Evolutionary conservation across 2,113 vertebrate genomes (phyloP), one percentile per base, ranked within the genome.

Genomic region (Muntiacus reevesi): DNA sequence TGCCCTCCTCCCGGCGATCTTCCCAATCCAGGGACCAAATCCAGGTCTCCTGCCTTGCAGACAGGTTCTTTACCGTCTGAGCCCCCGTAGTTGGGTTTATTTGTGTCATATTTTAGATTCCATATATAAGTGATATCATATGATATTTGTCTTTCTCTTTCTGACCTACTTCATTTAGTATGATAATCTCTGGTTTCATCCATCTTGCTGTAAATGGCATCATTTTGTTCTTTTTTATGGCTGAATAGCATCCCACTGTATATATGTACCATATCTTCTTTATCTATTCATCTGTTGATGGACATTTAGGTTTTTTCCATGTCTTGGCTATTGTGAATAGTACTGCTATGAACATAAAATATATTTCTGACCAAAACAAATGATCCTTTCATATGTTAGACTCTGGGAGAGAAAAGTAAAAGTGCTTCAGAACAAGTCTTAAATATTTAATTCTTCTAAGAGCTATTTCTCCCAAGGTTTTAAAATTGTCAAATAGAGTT

Each of bases 351-450:
- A 81, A 50, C 28, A 19, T 33, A 50, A 79, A 93, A 7, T n/a
- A n/a, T 87, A 78, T 97, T 97, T 98, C 50, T 45, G 54, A 96
- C 40, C 0, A 91, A 95, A 96, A 81, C 13, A 94, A 83, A 47
- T 27, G 52, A 96, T 57, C 54, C 96, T 94, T 55, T 50, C 92
- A 97, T 87, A 84, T 96, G 79, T 94, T 97, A 96, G 97, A 98
- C 92, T 90, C 97, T 85, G 94, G 95, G 96, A 98, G 97, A 97
- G 84, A 89, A 91, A 60, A 95, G 67, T 96, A 95, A 91, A 67
- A 86, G 16, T 1, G 23, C 81, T 95, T 94, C 0, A 91, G 92
- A 94, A 93, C 89, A 94, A 30, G 19, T 96, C 95, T 98, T 96
- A 92, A 96, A 92, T 97, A 96, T 64, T 89, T 0, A 89, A 89